Evolutionary conservation across 1,140 invertebrate genomes (phyloP), one percentile per base, ranked within the genome.

Genomic region (Drosophila pseudoananassae): DNA sequence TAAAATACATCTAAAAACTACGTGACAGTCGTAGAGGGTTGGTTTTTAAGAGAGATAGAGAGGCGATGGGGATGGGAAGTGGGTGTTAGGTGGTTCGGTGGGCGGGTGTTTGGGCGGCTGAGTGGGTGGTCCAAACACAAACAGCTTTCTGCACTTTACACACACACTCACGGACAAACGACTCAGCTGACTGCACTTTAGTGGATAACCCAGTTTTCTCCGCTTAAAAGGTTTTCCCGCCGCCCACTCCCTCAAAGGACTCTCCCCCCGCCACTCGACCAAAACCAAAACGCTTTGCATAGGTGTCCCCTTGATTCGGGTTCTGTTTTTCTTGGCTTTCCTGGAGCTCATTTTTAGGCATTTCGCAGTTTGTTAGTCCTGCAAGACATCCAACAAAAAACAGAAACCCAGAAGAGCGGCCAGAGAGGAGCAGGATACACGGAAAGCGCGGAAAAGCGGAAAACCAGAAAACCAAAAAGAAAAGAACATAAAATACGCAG

Each of bases 1-100:
- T 77, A 85, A 81, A 84, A 85, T 65, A 81, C 81, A 85, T 81
- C 81, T 84, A 85, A 81, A 84, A 84, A 77, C 77, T 74, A 63
- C 14, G 51, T 59, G 69, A 49, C 52, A 43, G 45, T 14, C 25
- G 31, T 31, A 31, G 33, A 38, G 29, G 47, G 25, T 23, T 36
- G 38, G 20, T 15, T 2, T 40, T n/a, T 40, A 27, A 27, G 25
- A 27, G 25, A 27, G 25, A 10, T 40, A 27, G 33, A 25, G 10
- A 7, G 3, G 14, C 4, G 20, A 4, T 10, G 31, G 4, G 10
- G 15, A 20, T 29, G n/a, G 49, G 46, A 23, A 36, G 31, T 8
- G 7, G 31, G 31, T 31, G 7, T 31, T 12, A 12, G 10, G 33
- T 12, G 10, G 25, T 27, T 36, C 2, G 33, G 33, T 10, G 33